phyloP scores from a whole-genome alignment of 2,888 invertebrate genomes.

The Unio delphinus region DNA sequence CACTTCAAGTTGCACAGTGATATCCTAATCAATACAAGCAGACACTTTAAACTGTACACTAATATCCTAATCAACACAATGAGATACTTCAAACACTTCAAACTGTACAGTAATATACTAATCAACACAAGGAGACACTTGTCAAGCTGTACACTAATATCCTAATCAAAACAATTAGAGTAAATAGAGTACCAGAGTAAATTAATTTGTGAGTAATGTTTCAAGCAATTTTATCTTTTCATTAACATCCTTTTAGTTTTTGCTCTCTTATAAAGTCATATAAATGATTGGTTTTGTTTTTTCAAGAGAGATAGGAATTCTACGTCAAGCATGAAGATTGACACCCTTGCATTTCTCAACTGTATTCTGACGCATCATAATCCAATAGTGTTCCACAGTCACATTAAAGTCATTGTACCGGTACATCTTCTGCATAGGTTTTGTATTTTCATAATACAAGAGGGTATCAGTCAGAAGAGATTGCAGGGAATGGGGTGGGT shows the following conservation, averaged over 20 bases:
- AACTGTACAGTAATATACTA: too few relatives aligned
- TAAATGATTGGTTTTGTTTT: conserved; percentile 6
- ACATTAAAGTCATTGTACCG: conserved; percentile 65
- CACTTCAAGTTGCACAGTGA: too few relatives aligned
- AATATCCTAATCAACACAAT: too few relatives aligned
- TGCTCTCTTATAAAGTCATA: background rate
- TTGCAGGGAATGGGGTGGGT: too few relatives aligned
- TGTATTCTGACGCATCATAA: conserved; percentile 86
- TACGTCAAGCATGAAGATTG: conserved; percentile 95
- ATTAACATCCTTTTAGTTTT: background rate
- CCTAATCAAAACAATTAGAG: too few relatives aligned
- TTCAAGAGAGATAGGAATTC: conserved; percentile 86
- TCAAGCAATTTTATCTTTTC: background rate
- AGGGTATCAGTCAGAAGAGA: background rate
- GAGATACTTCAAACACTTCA: too few relatives aligned
- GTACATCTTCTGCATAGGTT: conserved; percentile 66
- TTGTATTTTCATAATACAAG: too few relatives aligned
- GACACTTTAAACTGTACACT: too few relatives aligned
- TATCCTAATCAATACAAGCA: too few relatives aligned
- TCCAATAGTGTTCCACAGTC: conserved; percentile 73
- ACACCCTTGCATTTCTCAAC: conserved; percentile 92
- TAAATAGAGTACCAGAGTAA: background rate
- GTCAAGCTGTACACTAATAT: too few relatives aligned
- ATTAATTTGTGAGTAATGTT: conserved; percentile 4
- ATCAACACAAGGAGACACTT: too few relatives aligned